Evolutionary conservation across 2,888 invertebrate genomes (phyloP).

Genomic region (Dorcus parallelipipedus): DNA sequence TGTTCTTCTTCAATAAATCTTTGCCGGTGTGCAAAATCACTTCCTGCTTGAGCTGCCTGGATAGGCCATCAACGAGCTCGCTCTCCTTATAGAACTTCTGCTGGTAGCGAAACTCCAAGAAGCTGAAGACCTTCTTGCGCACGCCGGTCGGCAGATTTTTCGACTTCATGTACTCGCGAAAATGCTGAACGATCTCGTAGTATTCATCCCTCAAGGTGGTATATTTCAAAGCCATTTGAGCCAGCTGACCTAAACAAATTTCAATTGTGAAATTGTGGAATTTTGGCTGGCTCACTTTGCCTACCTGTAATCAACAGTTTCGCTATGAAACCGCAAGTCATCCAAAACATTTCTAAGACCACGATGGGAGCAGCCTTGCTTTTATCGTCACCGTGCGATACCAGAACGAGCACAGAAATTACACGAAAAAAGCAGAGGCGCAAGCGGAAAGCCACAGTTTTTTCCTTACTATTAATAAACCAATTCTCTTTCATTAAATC

Average conservation of each 20-base stretch:
- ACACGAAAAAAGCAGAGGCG: neutral
- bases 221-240: constrained; percentile 33
- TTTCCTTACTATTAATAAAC: neutral
- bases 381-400: neutral
- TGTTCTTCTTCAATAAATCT: constrained; percentile 39
- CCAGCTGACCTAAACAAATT: constrained; percentile 19
- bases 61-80: constrained; percentile 43
- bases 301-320: neutral
- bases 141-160: constrained; percentile 45
- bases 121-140: constrained; percentile 41
- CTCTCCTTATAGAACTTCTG: constrained; percentile 45
- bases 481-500: neutral
- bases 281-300: neutral
- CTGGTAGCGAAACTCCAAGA: constrained; percentile 46
- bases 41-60: constrained; percentile 45
- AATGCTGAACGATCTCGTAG: constrained; percentile 39
- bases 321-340: neutral
- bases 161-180: constrained; percentile 47
- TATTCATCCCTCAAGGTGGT: constrained; percentile 32
- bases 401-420: neutral
- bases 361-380: neutral
- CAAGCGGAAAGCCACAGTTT: neutral
- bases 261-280: neutral
- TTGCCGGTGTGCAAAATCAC: constrained; percentile 42
- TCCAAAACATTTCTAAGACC: neutral